These are phyloP conservation scores for Stenotaenia linearis DNA, from an alignment of 2,888 invertebrate genomes.

Conservation along the genomic window DNA sequence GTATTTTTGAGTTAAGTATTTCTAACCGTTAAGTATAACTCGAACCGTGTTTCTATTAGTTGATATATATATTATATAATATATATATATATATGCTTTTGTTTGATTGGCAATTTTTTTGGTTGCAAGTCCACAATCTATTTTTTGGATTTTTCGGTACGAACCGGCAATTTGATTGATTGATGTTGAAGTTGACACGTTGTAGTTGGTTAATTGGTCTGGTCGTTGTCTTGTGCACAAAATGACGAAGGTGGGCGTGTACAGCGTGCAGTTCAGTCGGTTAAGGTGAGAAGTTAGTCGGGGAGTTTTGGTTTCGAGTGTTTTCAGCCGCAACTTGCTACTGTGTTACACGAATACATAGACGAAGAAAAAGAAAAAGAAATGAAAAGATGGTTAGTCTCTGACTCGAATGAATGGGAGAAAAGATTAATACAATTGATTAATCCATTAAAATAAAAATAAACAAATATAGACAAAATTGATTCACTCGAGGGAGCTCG, in stretches of 20 bases:
- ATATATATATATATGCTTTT: neutral
- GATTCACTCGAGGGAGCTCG: conserved; percentile 12
- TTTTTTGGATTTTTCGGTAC: neutral
- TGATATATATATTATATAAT: no score
- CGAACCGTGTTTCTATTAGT: neutral
- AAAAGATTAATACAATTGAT: conserved; percentile 19
- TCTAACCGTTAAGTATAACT: conserved; percentile 17
- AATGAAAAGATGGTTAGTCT: conserved; percentile 26
- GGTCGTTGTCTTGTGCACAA: conserved; percentile 20
- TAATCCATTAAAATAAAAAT: conserved; percentile 10
- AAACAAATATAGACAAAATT: neutral
- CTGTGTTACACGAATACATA: conserved; percentile 26
- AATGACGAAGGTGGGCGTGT: conserved; percentile 26
- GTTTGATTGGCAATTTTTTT: neutral
- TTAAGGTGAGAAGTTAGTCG: conserved; percentile 26
- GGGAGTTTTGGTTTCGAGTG: conserved; percentile 26
- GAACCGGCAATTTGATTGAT: conserved; percentile 17
- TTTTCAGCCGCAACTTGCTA: conserved; percentile 26
- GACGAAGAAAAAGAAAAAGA: conserved; percentile 24
- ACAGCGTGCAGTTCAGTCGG: conserved; percentile 26
- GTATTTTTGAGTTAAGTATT: conserved; percentile 12
- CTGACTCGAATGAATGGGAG: conserved; percentile 21
- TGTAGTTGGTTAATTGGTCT: conserved; percentile 24
- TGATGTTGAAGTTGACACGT: conserved; percentile 23
- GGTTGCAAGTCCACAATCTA: neutral